These are phyloP conservation scores for Plumapathes pennacea DNA, from an alignment of 92 coral and sea anemone genomes.

Conservation along the genomic window DNA sequence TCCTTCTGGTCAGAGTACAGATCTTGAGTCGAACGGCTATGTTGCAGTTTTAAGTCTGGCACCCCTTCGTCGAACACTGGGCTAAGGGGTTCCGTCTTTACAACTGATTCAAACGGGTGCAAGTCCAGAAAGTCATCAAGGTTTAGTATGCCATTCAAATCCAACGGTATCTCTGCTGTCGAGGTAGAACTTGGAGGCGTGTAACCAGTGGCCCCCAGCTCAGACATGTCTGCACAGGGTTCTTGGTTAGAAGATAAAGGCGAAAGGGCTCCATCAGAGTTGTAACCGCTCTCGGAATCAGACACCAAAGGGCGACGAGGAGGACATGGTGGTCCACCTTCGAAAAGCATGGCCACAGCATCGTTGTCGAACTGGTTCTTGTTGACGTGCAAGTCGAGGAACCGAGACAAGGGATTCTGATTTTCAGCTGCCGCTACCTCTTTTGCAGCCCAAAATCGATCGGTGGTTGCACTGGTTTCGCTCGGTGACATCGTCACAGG, in stretches of 20 bases:
- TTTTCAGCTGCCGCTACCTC: conserved; percentile 34
- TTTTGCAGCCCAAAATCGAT: conserved; percentile 26
- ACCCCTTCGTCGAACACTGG: neutral
- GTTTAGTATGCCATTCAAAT: neutral
- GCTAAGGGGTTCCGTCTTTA: too few species aligned
- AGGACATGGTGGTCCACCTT: conserved; percentile 36
- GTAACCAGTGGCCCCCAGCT: conserved; percentile 69
- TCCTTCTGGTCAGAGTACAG: too few species aligned
- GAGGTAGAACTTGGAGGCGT: conserved; percentile 30
- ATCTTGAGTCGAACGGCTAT: too few species aligned
- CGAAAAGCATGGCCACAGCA: conserved; percentile 58
- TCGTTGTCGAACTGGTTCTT: conserved; percentile 43
- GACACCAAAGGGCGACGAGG: conserved; percentile 24
- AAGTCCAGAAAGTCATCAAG: neutral
- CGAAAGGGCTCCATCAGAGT: conserved; percentile 69
- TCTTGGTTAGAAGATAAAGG: conserved; percentile 22
- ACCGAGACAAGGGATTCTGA: conserved; percentile 43
- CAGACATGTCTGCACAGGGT: conserved; percentile 39
- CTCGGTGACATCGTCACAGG: conserved; percentile 22
- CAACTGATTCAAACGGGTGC: neutral
- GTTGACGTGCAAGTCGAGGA: conserved; percentile 56
- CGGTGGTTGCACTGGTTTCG: conserved; percentile 28
- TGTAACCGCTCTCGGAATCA: conserved; percentile 80
- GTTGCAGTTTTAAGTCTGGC: conserved; percentile 10
- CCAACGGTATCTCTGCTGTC: neutral